Conservation (phyloP, 2,797 vertebrate species). For the Hybognathus amarus region DNA sequence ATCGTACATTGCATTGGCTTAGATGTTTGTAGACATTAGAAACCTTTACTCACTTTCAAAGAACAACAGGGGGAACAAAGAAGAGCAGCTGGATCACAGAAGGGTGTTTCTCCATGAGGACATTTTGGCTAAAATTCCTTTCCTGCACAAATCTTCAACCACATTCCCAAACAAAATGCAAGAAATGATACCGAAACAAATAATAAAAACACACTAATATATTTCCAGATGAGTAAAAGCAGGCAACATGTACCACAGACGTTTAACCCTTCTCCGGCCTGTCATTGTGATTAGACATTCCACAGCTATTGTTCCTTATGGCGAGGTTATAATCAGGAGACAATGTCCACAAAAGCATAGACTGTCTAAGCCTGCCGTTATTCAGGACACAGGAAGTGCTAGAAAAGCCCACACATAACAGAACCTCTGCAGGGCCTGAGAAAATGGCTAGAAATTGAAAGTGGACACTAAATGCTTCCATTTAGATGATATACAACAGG, state of each 20-base stretch:
- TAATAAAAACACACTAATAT: not conserved
- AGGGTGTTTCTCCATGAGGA: not conserved
- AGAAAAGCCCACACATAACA: not conserved
- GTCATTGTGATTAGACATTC: not conserved
- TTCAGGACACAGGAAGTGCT: conserved; percentile 22
- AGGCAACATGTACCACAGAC: not conserved
- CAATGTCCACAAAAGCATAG: conserved; percentile 41
- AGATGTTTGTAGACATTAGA: not conserved
- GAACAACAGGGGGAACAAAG: not conserved
- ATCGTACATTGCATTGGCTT: not conserved
- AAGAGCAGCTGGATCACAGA: not conserved
- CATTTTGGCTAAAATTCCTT: not conserved
- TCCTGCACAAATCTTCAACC: not conserved
- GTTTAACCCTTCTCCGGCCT: not conserved
- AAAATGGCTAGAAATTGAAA: conserved; percentile 5
- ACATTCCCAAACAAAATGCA: not conserved
- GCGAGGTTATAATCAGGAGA: conserved; percentile 33
- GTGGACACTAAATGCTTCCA: not conserved
- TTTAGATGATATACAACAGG: not conserved
- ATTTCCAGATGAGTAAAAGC: not conserved
- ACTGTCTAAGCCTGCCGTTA: conserved; percentile 26
- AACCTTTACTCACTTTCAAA: not conserved
- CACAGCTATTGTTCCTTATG: conserved; percentile 42
- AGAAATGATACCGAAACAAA: not conserved
- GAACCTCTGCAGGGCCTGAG: not conserved